Evolutionary conservation across 37 sponge, comb jelly and placozoan species (phyloP).

Genomic region (Crambe crambe): DNA sequence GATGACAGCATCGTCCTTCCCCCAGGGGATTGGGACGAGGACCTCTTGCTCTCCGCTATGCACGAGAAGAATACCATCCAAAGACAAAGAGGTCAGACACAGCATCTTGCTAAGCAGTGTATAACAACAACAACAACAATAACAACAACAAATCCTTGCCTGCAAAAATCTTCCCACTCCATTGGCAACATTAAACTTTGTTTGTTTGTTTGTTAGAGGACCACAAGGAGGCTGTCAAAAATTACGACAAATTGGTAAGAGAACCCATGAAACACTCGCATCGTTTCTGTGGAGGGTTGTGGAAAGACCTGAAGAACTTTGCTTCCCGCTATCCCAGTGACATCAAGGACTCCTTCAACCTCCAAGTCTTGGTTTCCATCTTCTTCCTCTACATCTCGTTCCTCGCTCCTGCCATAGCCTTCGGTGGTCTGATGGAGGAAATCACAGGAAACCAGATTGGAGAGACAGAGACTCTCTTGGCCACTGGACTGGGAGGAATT

Average conservation of each 20-base stretch:
- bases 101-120: conserved; percentile 5
- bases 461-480: conserved; percentile 71
- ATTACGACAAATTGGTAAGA: background rate
- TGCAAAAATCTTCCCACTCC: background rate
- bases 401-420: conserved; percentile 83
- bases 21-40: conserved; percentile 85
- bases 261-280: conserved; percentile 36
- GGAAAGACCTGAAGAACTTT: conserved; percentile 31
- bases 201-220: too few relatives aligned
- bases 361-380: conserved; percentile 49
- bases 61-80: conserved; percentile 39
- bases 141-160: background rate
- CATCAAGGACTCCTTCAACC: conserved; percentile 56
- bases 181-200: too few relatives aligned
- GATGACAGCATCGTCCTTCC: conserved; percentile 76
- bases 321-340: conserved; percentile 65
- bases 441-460: conserved; percentile 65
- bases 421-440: conserved; percentile 84
- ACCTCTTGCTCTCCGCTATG: conserved; percentile 65
- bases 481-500: conserved; percentile 59
- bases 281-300: conserved; percentile 42
- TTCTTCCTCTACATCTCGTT: conserved; percentile 77
- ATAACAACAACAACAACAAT: background rate
- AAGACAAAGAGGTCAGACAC: conserved; percentile 55
- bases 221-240: background rate